Evolutionary conservation across 2,888 invertebrate genomes (phyloP).

Genomic region (Adelognathus sp.): DNA sequence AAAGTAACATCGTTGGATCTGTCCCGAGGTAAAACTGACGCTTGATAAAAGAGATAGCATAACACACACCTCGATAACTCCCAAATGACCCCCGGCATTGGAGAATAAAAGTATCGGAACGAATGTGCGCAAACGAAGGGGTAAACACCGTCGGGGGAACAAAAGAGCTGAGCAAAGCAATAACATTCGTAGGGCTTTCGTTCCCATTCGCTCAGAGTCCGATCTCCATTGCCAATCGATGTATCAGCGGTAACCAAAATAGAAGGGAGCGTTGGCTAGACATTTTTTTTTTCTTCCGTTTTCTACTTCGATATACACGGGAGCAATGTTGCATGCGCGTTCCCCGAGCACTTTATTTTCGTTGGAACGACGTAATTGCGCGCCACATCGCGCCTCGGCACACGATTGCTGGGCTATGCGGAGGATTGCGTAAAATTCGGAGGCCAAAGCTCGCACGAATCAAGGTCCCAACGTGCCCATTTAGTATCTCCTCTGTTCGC

Average conservation of each 20-base stretch:
- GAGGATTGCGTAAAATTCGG: slow-evolving; percentile 39
- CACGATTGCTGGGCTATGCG: slow-evolving; percentile 25
- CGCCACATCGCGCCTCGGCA: slow-evolving; percentile 49
- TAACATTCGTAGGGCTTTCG: slow-evolving; percentile 25
- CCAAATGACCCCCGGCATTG: neutral
- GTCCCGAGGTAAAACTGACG: slow-evolving; percentile 89
- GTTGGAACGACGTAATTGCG: slow-evolving; percentile 59
- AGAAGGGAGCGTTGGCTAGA: slow-evolving; percentile 35
- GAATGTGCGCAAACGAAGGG: neutral
- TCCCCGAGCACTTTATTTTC: slow-evolving; percentile 58
- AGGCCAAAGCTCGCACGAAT: slow-evolving; percentile 37
- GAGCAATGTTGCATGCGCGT: slow-evolving; percentile 35
- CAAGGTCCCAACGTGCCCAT: slow-evolving; percentile 58
- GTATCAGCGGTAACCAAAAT: slow-evolving; percentile 42
- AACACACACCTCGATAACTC: neutral
- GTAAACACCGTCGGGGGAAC: neutral
- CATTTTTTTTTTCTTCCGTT: slow-evolving; percentile 16
- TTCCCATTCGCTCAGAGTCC: slow-evolving; percentile 36
- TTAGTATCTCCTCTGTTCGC: slow-evolving; percentile 37
- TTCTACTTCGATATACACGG: slow-evolving; percentile 16
- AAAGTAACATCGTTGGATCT: slow-evolving; percentile 97
- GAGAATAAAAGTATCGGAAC: neutral
- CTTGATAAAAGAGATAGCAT: neutral
- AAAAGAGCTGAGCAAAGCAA: neutral
- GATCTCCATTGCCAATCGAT: slow-evolving; percentile 51